Conservation (phyloP, 1,140 invertebrate species). For the Drosophila sucinea region DNA sequence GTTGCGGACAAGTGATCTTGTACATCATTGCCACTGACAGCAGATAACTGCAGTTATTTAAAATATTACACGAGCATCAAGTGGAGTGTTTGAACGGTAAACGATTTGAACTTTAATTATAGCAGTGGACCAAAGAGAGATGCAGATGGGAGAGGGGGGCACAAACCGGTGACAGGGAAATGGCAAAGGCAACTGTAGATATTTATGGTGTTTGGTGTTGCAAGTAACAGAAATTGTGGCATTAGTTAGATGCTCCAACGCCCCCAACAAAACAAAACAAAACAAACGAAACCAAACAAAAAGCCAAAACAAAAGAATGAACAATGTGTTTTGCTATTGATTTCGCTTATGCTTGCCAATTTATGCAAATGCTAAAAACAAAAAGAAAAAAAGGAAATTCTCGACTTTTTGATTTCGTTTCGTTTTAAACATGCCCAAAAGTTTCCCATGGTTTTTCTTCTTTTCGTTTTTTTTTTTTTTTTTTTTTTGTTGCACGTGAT, state of each 20-base stretch:
- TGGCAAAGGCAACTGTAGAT: not conserved
- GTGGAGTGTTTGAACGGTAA: constrained; percentile 21
- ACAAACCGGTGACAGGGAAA: constrained; percentile 2
- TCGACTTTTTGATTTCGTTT: constrained; percentile 25
- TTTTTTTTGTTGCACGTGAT: constrained; percentile 37
- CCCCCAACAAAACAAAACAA: not conserved
- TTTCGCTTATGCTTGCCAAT: constrained; percentile 32
- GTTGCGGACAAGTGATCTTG: constrained; percentile 13
- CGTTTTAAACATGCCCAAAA: constrained; percentile 37
- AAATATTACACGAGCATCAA: constrained; percentile 19
- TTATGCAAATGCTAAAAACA: constrained; percentile 35
- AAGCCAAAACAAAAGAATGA: not conserved
- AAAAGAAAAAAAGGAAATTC: constrained; percentile 27
- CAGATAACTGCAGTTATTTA: constrained; percentile 24
- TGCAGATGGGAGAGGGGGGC: not conserved
- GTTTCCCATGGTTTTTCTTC: constrained; percentile 40
- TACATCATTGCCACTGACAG: constrained; percentile 23
- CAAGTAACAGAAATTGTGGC: not conserved
- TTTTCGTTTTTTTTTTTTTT: constrained; percentile 3
- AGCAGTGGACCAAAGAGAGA: constrained; percentile 3
- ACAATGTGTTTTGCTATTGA: constrained; percentile 28
- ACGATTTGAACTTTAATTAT: constrained; percentile 24
- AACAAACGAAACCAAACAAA: not conserved
- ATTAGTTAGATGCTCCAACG: not conserved
- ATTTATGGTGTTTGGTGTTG: not conserved